Evolutionary conservation across 2,888 invertebrate genomes (phyloP).

Genomic region (Subacronicta megacephala): DNA sequence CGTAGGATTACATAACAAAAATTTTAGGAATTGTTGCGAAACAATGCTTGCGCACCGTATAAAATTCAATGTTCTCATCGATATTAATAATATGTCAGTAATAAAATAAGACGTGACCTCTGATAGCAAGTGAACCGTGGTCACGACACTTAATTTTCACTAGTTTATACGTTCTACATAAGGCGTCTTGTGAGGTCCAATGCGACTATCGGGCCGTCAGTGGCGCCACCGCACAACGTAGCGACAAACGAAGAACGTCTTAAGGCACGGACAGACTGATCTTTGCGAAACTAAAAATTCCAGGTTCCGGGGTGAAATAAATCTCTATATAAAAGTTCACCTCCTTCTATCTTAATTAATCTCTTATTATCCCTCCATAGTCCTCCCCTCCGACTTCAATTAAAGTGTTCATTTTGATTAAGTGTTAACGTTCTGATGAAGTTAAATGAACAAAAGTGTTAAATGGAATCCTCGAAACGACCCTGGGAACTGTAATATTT

Average conservation of each 20-base stretch:
- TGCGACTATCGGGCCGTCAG: slow-evolving; percentile 63
- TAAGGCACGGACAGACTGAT: slow-evolving; percentile 55
- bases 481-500: not conserved
- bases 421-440: slow-evolving; percentile 7
- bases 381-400: not conserved
- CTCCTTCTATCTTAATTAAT: not conserved
- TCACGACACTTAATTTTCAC: slow-evolving; percentile 87
- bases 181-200: slow-evolving; percentile 83
- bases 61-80: slow-evolving; percentile 83
- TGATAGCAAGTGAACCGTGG: slow-evolving; percentile 81
- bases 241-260: slow-evolving; percentile 66
- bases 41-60: slow-evolving; percentile 73
- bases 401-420: slow-evolving; percentile 1
- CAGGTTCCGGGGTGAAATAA: slow-evolving; percentile 1
- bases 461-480: not conserved
- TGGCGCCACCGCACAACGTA: slow-evolving; percentile 74
- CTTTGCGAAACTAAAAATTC: slow-evolving; percentile 20
- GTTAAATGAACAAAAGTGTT: not conserved
- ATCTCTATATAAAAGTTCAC: slow-evolving; percentile 1
- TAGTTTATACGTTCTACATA: slow-evolving; percentile 84
- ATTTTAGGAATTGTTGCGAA: slow-evolving; percentile 68
- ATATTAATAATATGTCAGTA: slow-evolving; percentile 86
- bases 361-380: not conserved
- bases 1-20: slow-evolving; percentile 42
- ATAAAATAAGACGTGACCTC: slow-evolving; percentile 86